Conservation (phyloP, 2,113 vertebrate genomes). For the Herpailurus yagouaroundi region DNA sequence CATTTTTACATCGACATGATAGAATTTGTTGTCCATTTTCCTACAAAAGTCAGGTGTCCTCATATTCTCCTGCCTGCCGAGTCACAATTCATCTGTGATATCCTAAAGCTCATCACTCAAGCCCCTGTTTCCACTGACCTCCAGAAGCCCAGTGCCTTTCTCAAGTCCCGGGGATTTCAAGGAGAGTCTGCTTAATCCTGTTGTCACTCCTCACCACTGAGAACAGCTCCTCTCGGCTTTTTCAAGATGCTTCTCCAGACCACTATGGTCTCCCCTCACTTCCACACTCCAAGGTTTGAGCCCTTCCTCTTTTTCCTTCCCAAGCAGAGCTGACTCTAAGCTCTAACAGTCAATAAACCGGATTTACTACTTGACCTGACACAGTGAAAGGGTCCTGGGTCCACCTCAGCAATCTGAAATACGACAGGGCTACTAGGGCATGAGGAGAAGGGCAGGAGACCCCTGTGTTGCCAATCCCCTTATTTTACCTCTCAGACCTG, state of each 20-base stretch:
- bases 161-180: background rate
- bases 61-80: background rate
- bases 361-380: background rate
- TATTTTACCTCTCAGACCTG: background rate
- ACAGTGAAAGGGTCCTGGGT: background rate
- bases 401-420: background rate
- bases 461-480: background rate
- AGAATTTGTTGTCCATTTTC: background rate
- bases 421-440: fast-evolving
- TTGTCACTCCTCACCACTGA: background rate
- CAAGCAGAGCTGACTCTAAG: background rate
- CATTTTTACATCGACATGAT: background rate
- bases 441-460: background rate
- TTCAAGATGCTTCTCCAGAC: background rate
- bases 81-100: background rate
- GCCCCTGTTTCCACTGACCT: background rate
- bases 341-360: background rate
- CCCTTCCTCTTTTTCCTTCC: background rate
- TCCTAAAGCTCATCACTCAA: background rate
- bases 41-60: background rate
- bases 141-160: background rate
- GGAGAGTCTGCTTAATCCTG: background rate
- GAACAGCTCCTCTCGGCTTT: background rate
- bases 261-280: background rate
- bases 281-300: background rate